Evolutionary conservation across 2,888 invertebrate genomes (phyloP), one percentile per base, ranked within the genome.

Genomic region (Scaptomyza parva): DNA sequence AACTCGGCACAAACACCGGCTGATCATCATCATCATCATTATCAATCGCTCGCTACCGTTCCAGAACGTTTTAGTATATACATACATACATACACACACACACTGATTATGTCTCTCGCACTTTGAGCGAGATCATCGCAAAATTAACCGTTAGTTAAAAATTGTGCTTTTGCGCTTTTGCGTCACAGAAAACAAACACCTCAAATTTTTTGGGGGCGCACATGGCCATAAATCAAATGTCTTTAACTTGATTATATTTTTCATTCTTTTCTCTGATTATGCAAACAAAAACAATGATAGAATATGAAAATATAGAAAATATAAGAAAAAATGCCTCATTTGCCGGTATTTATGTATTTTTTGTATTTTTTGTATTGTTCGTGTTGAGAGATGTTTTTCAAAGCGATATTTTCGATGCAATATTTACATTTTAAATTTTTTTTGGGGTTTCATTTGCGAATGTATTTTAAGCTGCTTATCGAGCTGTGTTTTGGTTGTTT

Each of bases 221-320:
- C 28, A 44, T 30, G 37, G 61, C 62, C 35, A 79, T 79, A 72
- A 76, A 76, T 76, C 76, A 79, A 72, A 71, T 52, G 55, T 58
- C 11, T 53, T 76, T 62, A 50, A 24, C 35, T 61, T 30, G 11
- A 12, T 67, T 39, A 22, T 28, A 14, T 1, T 14, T 9, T 40
- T 20, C 2, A 8, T 45, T 30, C 28, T 14, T 43, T 24, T 20
- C 6, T 4, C 44, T 22, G 30, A 18, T 37, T 40, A 43, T 14
- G 41, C 41, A 60, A 61, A 61, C 43, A 24, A 50, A 3, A 63
- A 40, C 51, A 40, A 63, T 12, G 9, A 9, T 26, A 2, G 8
- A 9, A 9, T 11, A 4, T 48, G 40, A 17, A 45, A 33, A 62
- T 43, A 26, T 37, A 20, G 40, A 17, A 45, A 33, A 62, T 43